phyloP scores from a whole-genome alignment of 2,113 vertebrate genomes.

The Aix galericulata region DNA sequence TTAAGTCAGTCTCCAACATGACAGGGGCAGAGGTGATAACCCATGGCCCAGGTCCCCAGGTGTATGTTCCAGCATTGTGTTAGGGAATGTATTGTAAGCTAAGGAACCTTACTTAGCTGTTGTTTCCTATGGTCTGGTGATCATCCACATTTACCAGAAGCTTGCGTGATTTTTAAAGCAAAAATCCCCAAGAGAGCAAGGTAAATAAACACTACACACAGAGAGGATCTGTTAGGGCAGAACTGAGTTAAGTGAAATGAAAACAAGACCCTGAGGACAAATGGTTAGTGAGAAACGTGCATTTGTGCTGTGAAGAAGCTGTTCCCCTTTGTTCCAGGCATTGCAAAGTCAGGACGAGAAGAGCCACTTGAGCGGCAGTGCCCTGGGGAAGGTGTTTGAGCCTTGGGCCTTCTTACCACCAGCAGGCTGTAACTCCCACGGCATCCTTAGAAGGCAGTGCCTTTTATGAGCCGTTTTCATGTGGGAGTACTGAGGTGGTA shows the following conservation, averaged over 20 bases:
- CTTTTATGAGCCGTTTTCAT: background rate
- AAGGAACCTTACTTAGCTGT: background rate
- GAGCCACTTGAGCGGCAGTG: background rate
- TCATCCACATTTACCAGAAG: background rate
- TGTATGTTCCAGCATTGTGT: accelerated
- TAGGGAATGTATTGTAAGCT: background rate
- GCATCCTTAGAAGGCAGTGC: background rate
- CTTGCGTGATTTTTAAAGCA: background rate
- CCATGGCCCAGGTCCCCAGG: accelerated
- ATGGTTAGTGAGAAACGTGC: background rate
- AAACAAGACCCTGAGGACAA: background rate
- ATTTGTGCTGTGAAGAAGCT: background rate
- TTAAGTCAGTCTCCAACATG: background rate
- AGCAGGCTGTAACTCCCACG: background rate
- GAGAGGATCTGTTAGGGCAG: background rate
- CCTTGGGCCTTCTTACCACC: background rate
- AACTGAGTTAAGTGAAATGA: background rate
- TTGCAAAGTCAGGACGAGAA: background rate
- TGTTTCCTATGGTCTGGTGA: background rate
- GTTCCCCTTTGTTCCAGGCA: background rate
- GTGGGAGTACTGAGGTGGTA: too few relatives aligned
- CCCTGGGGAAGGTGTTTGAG: background rate
- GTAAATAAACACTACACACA: background rate
- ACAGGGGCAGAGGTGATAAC: background rate
- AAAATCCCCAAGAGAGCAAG: background rate